phyloP scores from a whole-genome alignment of 2,797 vertebrate species.

The Falco columbarius region DNA sequence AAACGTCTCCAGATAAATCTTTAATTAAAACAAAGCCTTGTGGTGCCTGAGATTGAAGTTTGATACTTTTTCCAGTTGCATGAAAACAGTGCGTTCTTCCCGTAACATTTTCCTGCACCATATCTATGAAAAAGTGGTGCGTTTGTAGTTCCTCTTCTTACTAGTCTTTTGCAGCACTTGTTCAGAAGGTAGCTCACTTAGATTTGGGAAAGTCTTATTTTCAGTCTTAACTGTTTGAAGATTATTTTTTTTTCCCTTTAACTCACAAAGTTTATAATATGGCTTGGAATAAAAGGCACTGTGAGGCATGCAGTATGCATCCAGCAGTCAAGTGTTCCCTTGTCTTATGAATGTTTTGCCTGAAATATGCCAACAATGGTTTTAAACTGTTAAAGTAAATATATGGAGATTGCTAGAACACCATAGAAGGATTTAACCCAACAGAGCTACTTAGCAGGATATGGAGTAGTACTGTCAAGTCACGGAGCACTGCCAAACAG shows the following conservation, averaged over 20 bases:
- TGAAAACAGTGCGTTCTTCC: not conserved
- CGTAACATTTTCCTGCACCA: rapidly evolving
- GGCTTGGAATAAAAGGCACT: not conserved
- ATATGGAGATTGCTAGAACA: not conserved
- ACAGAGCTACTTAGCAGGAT: not conserved
- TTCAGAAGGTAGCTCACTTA: not conserved
- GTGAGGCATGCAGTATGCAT: not conserved
- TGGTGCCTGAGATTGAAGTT: not conserved
- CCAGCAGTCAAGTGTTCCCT: not conserved
- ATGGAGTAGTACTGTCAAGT: not conserved
- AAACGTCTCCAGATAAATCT: not conserved
- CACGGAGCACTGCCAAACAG: not conserved
- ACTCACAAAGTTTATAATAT: not conserved
- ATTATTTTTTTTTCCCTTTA: not conserved
- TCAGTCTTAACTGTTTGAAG: not conserved
- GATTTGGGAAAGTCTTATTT: not conserved
- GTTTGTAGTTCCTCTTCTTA: not conserved
- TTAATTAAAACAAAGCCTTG: not conserved
- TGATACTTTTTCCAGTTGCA: not conserved
- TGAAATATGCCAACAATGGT: not conserved
- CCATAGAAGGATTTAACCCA: not conserved
- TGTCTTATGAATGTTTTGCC: not conserved
- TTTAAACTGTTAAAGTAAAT: not conserved
- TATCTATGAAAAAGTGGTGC: not conserved
- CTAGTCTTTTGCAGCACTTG: not conserved